Evolutionary conservation across 2,113 vertebrate species (phyloP).

Genomic region (Pituophis catenifer): DNA sequence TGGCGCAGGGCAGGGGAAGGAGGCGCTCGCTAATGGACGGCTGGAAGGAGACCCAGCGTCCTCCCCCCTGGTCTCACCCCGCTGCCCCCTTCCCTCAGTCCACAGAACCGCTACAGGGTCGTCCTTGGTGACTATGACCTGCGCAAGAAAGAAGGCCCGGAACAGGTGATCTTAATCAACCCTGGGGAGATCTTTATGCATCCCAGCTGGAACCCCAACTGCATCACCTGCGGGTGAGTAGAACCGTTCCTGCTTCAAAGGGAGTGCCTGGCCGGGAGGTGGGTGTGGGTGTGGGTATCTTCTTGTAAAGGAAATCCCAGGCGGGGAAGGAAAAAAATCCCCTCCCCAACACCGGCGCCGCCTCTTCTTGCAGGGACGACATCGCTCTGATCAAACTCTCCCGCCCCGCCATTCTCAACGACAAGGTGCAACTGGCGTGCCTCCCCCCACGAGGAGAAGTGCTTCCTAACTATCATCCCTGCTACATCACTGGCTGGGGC

Average conservation of each 20-base stretch:
- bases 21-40: too few species aligned
- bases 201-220: constrained; percentile 45
- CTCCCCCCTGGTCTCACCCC: background rate
- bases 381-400: constrained; percentile 63
- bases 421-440: constrained; percentile 27
- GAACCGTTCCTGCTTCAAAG: too few species aligned
- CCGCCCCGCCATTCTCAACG: constrained; percentile 24
- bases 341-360: background rate
- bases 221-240: constrained; percentile 60
- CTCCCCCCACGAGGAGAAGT: constrained; percentile 40
- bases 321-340: background rate
- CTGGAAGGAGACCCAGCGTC: fast-evolving
- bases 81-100: background rate
- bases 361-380: constrained; percentile 50
- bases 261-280: fast-evolving
- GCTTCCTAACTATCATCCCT: constrained; percentile 36
- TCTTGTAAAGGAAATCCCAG: background rate
- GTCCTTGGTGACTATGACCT: constrained; percentile 60
- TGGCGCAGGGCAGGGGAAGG: too few species aligned
- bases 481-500: constrained; percentile 65
- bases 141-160: background rate
- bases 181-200: constrained; percentile 46
- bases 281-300: fast-evolving
- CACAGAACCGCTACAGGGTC: constrained; percentile 41
- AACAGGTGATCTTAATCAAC: constrained; percentile 55